A percentile compares a stretch with the other conserved stretches of the same genome.
Evolutionary conservation across 2,113 vertebrate species (phyloP).

Genomic region (Rhinoptilus africanus): DNA sequence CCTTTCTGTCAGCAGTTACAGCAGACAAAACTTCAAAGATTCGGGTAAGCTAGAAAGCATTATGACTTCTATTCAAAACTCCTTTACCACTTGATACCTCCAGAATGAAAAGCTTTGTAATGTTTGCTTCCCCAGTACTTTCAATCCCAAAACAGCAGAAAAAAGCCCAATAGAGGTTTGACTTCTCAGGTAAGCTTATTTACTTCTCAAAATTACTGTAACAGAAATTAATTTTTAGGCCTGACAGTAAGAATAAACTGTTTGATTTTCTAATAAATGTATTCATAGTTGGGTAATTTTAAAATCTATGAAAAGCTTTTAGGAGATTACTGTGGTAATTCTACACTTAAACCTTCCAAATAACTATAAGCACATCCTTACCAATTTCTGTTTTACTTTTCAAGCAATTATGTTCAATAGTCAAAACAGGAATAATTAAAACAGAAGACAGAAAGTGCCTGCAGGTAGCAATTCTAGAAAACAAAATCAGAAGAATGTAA

Average conservation of each 20-base stretch:
- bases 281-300: neutral
- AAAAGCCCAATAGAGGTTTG: neutral
- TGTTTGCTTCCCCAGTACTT: neutral
- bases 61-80: no score
- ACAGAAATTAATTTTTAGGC: neutral
- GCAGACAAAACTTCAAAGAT: neutral
- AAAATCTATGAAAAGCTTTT: neutral
- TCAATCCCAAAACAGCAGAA: neutral
- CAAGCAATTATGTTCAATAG: neutral
- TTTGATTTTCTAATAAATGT: neutral
- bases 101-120: neutral
- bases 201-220: neutral
- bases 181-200: neutral
- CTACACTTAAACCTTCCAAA: neutral
- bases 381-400: neutral
- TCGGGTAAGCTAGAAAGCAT: rapidly evolving
- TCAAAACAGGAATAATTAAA: neutral
- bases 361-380: neutral
- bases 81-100: neutral
- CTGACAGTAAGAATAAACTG: neutral
- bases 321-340: neutral
- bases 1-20: neutral
- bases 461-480: neutral
- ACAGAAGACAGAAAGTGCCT: neutral
- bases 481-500: neutral